A percentile compares a stretch with the other conserved stretches of the same genome.
phyloP scores from a whole-genome alignment of 2,113 vertebrate species.

The Pleuronectes platessa region DNA sequence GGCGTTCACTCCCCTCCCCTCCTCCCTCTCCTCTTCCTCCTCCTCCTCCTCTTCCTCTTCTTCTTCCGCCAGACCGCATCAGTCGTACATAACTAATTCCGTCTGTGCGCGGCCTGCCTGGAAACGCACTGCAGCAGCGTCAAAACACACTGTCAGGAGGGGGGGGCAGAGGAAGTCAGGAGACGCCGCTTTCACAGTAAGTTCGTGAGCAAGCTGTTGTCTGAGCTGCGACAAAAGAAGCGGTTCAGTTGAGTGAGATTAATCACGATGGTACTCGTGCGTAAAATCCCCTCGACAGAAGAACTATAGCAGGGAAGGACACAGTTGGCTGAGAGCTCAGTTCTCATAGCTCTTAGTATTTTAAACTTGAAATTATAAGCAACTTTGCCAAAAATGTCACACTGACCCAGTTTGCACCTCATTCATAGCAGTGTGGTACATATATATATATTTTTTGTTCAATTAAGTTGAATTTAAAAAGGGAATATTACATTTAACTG shows the following conservation, averaged over 20 bases:
- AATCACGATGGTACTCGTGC: no score
- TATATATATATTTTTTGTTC: no score
- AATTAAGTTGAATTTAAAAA: no score
- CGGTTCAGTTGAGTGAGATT: no score
- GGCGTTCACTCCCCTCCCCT: slow-evolving; percentile 44
- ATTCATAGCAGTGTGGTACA: no score
- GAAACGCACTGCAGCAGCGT: slow-evolving; percentile 48
- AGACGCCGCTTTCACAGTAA: slow-evolving; percentile 56
- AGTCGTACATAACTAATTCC: slow-evolving; percentile 69
- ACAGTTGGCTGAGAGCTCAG: no score
- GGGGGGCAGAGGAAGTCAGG: slow-evolving; percentile 29
- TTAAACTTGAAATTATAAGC: no score
- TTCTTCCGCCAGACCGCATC: slow-evolving; percentile 70
- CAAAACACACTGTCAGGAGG: neutral
- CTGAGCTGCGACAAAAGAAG: no score
- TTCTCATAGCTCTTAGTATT: no score
- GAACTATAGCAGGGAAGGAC: no score
- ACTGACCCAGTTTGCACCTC: no score
- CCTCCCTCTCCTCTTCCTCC: slow-evolving; percentile 40
- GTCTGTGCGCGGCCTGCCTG: slow-evolving; percentile 55
- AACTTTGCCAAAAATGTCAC: no score
- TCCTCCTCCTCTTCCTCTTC: slow-evolving; percentile 21
- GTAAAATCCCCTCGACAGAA: neutral
- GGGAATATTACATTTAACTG: neutral
- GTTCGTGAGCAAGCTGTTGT: neutral